Percentiles rank a stretch among this genome's conserved stretches.
Conservation (phyloP, 2,888 invertebrate species). For the Standfussiana lucernea region DNA sequence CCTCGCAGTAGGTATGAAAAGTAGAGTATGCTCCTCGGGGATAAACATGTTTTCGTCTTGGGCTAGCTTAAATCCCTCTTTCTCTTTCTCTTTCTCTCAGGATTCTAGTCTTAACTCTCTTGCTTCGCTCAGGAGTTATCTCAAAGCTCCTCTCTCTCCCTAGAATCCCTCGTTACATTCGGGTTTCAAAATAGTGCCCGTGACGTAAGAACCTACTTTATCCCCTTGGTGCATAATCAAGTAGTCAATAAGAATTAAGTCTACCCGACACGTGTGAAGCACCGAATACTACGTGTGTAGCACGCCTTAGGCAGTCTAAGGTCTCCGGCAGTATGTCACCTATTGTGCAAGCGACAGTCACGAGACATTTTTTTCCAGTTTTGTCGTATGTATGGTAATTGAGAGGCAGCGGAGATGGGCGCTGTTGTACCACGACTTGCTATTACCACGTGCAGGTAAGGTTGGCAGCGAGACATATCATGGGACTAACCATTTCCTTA, state of each 20-base stretch:
- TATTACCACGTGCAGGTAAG: not conserved
- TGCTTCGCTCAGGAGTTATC: no score
- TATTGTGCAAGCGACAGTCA: conserved; percentile 46
- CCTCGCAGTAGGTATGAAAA: no score
- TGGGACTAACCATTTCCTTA: not conserved
- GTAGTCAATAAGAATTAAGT: not conserved
- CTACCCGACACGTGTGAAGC: not conserved
- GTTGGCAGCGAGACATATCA: not conserved
- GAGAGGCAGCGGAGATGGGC: not conserved
- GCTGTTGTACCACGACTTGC: not conserved
- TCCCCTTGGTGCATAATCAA: no score
- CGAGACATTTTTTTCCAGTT: conserved; percentile 33
- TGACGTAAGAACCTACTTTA: no score
- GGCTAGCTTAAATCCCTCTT: no score
- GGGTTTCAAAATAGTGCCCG: no score
- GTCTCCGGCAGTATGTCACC: not conserved
- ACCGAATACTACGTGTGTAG: not conserved
- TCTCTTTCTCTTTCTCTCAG: no score
- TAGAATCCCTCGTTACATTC: no score
- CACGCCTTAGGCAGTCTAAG: not conserved
- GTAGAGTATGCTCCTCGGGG: no score
- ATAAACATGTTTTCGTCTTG: no score
- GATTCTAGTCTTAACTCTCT: no score
- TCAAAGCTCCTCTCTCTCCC: no score
- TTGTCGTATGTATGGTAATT: conserved; percentile 49